A percentile compares a stretch with the other conserved stretches of the same genome.
These are phyloP conservation scores for Sardina pilchardus DNA, from an alignment of 2,113 vertebrate genomes.

Conservation along the genomic window DNA sequence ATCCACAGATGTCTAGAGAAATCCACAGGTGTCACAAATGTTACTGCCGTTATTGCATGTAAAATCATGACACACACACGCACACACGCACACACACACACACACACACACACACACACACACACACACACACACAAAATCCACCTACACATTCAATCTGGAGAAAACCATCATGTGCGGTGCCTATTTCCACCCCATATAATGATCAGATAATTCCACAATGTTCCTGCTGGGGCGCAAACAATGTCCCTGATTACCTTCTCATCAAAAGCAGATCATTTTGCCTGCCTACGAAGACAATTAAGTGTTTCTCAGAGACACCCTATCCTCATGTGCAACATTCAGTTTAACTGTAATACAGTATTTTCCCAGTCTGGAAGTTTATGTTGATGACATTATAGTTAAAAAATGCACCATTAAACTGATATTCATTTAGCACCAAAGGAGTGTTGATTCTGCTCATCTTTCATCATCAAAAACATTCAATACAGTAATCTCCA, in stretches of 20 bases:
- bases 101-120: neutral
- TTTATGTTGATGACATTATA: neutral
- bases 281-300: neutral
- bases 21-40: neutral
- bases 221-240: neutral
- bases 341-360: neutral
- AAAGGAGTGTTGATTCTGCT: too few relatives aligned
- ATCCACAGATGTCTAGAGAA: neutral
- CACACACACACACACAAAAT: neutral
- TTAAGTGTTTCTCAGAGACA: neutral
- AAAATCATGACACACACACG: neutral
- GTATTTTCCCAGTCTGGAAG: neutral
- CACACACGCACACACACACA: constrained; percentile 27
- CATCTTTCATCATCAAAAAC: too few relatives aligned
- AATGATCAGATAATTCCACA: neutral
- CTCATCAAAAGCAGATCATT: neutral
- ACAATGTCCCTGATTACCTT: neutral
- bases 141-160: neutral
- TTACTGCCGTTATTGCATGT: neutral
- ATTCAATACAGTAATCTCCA: too few relatives aligned
- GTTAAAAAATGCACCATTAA: too few relatives aligned
- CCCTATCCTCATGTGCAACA: neutral
- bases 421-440: too few relatives aligned
- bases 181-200: neutral
- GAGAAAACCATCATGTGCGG: neutral